Evolutionary conservation across 2,113 vertebrate genomes (phyloP), one percentile per base, ranked within the genome.

Genomic region (Nicator chloris): DNA sequence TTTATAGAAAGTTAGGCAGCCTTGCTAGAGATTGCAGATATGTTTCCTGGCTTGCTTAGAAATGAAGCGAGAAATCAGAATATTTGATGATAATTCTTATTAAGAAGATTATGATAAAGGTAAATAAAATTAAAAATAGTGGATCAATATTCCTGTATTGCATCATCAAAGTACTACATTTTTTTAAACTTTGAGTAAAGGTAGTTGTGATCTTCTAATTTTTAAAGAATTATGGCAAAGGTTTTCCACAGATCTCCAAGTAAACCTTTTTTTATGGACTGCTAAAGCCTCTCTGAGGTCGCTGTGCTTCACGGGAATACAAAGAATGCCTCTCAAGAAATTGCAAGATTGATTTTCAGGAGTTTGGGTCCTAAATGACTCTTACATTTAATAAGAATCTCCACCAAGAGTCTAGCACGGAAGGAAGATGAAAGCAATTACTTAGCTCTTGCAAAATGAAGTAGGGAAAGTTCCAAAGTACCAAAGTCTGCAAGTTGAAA

Each of bases 381-480:
- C 22, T 71, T 91, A 23, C 4, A 33, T 73, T 76, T 90, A 92
- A 73, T 78, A 83, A 92, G 45, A 75, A 68, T 75, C 37, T 93
- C 44, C 56, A 92, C 39, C 44, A 95, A 51, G 71, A 22, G 86
- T 86, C 95, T 81, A 92, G 40, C 56, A 68, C 0, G 2, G 71
- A 77, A 85, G 60, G 42, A 51, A 93, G 82, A 94, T 59, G 65
- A 95, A 78, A 94, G 56, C 85, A 83, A 92, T 90, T 91, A 90
- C 84, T 89, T 89, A 73, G 35, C 30, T 88, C 60, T 92, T 85
- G 71, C 54, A 90, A 49, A 77, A 47, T 31, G 75, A 90, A 53
- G 56, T 84, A 37, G 37, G 61, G 77, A 56, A 92, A 91, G 57
- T 87, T 91, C 61, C 65, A 82, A 93, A 82, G 57, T 66, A 51